Evolutionary conservation across 2,113 vertebrate genomes (phyloP).

Genomic region (Hylia prasina): DNA sequence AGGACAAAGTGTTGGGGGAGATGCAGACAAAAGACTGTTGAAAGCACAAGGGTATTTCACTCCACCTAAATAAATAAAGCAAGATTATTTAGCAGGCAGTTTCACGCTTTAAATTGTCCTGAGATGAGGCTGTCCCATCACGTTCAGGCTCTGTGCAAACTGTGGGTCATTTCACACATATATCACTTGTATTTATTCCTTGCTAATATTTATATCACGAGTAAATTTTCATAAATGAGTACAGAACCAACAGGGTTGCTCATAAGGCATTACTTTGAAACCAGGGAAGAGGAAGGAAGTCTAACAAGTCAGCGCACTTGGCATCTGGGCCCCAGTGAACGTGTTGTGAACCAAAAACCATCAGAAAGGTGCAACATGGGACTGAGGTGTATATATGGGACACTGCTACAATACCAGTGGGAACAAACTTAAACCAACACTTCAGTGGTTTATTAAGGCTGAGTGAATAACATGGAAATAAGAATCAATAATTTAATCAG

Average conservation of each 20-base stretch:
- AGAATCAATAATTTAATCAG: not conserved
- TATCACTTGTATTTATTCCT: not conserved
- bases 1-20: not conserved
- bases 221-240: not conserved
- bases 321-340: too few species aligned
- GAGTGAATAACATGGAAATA: not conserved
- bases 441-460: not conserved
- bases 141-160: not conserved
- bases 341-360: not conserved
- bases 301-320: not conserved
- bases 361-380: not conserved
- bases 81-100: not conserved
- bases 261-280: not conserved
- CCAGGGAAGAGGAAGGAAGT: not conserved
- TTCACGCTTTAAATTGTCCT: not conserved
- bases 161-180: not conserved
- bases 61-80: not conserved
- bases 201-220: not conserved
- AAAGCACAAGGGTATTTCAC: not conserved
- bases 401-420: not conserved
- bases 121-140: rapidly evolving
- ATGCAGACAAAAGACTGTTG: not conserved
- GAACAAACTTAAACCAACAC: not conserved
- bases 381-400: too few species aligned
- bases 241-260: not conserved